These are phyloP conservation scores for Spheniscus humboldti DNA, from an alignment of 2,797 vertebrate species.

Conservation along the genomic window DNA sequence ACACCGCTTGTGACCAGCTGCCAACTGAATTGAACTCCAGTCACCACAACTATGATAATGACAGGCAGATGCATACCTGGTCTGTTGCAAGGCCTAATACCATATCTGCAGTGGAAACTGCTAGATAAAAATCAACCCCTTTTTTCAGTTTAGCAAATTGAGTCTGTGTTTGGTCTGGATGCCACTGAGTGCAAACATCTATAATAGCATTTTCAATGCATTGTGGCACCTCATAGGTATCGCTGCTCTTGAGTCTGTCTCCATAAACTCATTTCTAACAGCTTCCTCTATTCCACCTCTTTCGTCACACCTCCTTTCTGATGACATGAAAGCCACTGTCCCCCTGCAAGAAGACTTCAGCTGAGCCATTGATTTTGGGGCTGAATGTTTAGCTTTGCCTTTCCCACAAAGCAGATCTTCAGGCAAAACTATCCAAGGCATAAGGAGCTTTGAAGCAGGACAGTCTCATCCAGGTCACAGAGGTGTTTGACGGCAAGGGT, in stretches of 20 bases:
- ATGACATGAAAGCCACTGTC: not conserved
- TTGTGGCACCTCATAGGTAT: not conserved
- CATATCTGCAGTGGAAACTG: not conserved
- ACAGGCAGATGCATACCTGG: not conserved
- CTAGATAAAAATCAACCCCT: not conserved
- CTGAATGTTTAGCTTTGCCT: not conserved
- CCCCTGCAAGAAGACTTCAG: not conserved
- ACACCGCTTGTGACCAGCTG: not conserved
- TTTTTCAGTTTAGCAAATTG: not conserved
- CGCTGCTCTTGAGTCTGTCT: not conserved
- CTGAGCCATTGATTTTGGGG: not conserved
- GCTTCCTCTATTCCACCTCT: not conserved
- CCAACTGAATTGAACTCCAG: not conserved
- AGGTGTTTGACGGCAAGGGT: not conserved
- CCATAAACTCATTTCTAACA: not conserved
- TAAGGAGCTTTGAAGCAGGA: not conserved
- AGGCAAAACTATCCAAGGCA: not conserved
- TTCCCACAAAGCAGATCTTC: not conserved
- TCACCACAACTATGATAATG: not conserved
- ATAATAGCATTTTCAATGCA: not conserved
- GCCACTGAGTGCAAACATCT: not conserved
- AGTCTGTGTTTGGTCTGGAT: not conserved
- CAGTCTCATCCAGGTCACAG: not conserved
- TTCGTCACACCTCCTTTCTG: not conserved
- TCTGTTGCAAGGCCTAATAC: not conserved